Evolutionary conservation across 1,140 invertebrate genomes (phyloP), one percentile per base, ranked within the genome.

Genomic region (Euura lappo): DNA sequence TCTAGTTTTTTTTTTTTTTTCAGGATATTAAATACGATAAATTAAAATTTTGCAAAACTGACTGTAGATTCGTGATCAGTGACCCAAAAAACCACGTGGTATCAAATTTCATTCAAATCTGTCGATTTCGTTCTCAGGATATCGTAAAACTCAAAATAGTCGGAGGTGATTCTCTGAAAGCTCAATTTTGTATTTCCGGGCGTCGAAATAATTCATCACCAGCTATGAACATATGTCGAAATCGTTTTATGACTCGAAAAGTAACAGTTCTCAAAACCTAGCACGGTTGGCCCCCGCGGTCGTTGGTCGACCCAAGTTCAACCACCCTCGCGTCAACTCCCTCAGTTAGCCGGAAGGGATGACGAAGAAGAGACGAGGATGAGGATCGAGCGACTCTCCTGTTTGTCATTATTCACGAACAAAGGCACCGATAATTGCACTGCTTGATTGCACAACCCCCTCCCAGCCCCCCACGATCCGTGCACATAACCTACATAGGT

Each of bases 381-480:
- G 13, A 43, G 4, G 64, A 67, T 28, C 28, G 42, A 44, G 66
- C 74, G 68, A 51, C 69, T 45, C 74, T 43, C 70, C 80, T 79
- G 80, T 83, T 83, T 82, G 79, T 81, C 83, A 83, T 83, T 83
- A 83, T 83, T 83, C 82, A 82, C 81, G 81, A 80, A 83, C 81
- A 83, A 83, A 83, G 80, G 79, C 81, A 76, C 75, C 77, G 82
- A 83, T 83, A 83, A 83, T 83, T 83, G 80, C 78, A 78, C 78
- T 80, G 80, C 81, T 82, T 82, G 81, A 83, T 83, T 81, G 82
- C 82, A 81, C 79, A 79, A 79, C 80, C 82, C 28, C 28, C 28
- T 28, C 28, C 28, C 28, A 28, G 28, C 28, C 28, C 28, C 28
- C 28, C 28, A 28, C 28, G 28, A 28, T 28, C 28, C 28, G 28